phyloP scores from a whole-genome alignment of 1,140 invertebrate species.

The Triops longicaudatus region DNA sequence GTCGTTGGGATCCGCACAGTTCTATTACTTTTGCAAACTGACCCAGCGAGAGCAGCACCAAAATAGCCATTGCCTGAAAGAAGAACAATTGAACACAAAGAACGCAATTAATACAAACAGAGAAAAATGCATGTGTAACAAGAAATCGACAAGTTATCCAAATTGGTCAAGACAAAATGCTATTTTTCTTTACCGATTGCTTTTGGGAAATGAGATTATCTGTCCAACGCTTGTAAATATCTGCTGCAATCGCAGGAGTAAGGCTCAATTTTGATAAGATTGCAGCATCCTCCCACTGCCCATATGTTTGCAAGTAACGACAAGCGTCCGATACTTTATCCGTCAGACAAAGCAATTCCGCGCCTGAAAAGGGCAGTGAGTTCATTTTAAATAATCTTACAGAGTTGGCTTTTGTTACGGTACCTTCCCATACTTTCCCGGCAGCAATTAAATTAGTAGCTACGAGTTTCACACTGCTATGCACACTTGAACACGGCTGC shows the following conservation, averaged over 20 bases:
- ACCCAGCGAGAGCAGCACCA: neutral
- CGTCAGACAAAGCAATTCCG: conserved; percentile 21
- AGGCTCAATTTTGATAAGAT: conserved; percentile 22
- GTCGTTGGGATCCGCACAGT: neutral
- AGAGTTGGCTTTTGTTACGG: neutral
- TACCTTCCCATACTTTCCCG: conserved; percentile 25
- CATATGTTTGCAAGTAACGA: conserved; percentile 26
- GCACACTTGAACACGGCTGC: conserved; percentile 22
- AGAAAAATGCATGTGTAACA: too few species aligned
- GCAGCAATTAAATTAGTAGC: conserved; percentile 27
- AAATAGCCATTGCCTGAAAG: neutral
- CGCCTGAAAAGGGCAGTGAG: neutral
- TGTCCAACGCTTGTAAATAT: neutral
- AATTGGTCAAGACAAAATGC: neutral
- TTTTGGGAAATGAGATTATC: neutral
- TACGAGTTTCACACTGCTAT: conserved; percentile 26
- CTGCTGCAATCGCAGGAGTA: neutral
- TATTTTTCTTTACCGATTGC: neutral
- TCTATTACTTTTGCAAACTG: neutral
- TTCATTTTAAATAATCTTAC: neutral
- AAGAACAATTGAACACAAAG: too few species aligned
- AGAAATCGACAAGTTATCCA: too few species aligned
- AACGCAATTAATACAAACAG: too few species aligned
- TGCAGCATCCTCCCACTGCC: conserved; percentile 24
- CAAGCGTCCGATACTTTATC: conserved; percentile 26